These are phyloP conservation scores for Trichechus manatus DNA, from an alignment of 2,113 vertebrate species.

Conservation along the genomic window DNA sequence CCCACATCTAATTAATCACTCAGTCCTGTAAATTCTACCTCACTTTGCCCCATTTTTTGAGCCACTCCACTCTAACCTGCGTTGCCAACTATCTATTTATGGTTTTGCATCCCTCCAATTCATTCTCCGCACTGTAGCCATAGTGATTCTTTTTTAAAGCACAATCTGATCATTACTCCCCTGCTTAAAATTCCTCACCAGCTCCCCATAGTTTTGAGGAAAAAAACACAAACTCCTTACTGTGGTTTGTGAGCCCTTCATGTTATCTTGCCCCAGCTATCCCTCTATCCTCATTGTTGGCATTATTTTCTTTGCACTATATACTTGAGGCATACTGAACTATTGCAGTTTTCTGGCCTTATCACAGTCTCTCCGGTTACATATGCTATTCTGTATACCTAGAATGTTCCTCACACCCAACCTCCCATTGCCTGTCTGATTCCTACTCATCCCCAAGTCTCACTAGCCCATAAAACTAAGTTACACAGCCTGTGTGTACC, in stretches of 20 bases:
- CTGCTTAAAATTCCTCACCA: background rate
- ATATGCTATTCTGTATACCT: background rate
- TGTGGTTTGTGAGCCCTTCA: background rate
- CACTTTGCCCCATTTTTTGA: background rate
- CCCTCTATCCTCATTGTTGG: background rate
- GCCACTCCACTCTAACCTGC: background rate
- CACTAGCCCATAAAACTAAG: background rate
- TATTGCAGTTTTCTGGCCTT: background rate
- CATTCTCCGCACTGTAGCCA: background rate
- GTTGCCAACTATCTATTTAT: background rate
- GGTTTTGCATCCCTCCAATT: background rate
- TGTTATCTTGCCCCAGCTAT: background rate
- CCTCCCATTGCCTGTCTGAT: background rate
- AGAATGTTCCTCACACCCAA: background rate
- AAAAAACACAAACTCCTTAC: background rate
- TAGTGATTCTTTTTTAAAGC: background rate
- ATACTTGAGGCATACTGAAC: background rate
- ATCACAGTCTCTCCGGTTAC: background rate
- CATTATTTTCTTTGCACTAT: background rate
- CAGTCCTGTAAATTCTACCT: background rate
- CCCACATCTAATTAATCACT: background rate
- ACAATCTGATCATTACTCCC: background rate
- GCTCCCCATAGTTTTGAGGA: background rate
- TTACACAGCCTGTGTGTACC: background rate
- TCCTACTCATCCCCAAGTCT: background rate